Evolutionary conservation across 2,113 vertebrate genomes (phyloP), one percentile per base, ranked within the genome.

Genomic region (Promerops cafer): DNA sequence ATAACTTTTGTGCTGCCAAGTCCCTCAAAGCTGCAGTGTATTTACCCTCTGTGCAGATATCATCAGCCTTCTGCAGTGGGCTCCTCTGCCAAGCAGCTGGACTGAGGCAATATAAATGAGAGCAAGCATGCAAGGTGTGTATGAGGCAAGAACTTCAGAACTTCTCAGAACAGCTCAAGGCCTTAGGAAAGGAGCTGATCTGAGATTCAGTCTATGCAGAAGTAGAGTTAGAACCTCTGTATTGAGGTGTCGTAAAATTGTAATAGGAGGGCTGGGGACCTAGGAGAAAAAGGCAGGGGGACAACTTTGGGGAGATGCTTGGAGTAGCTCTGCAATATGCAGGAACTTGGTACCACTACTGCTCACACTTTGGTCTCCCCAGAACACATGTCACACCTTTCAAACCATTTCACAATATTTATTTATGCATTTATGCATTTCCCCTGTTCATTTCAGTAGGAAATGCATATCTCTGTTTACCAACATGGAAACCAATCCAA

Each of bases 351-450:
- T 19, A 26, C 18, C 45, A 39, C 11, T 28, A 11, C 24, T 18
- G 10, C 30, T 66, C n/a, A 45, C 66, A 64, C 14, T 44, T 57
- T 5, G 7, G 20, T 24, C 7, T 68, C 21, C 13, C 17, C 35
- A 75, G 60, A 10, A 42, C 2, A 3, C 3, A 12, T 0, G 1
- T 47, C 44, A 21, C 1, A 1, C 5, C 13, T 31, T 60, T n/a
- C 57, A 69, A 65, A 90, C 15, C 7, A 20, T 49, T 39, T 85
- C 20, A 40, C 16, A 37, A 10, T 14, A 54, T 30, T 68, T 65
- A 53, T 2, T 0, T 18, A 33, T 3, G 19, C 4, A 28, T 44
- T 39, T 7, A 20, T 35, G 7, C 19, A 24, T 11, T 39, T 50
- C 2, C 3, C 2, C 16, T 33, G 9, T 10, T 69, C 22, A 35